A percentile compares a stretch with the other conserved stretches of the same genome.
These are phyloP conservation scores for Huso huso DNA, from an alignment of 2,797 vertebrate species.

Conservation along the genomic window DNA sequence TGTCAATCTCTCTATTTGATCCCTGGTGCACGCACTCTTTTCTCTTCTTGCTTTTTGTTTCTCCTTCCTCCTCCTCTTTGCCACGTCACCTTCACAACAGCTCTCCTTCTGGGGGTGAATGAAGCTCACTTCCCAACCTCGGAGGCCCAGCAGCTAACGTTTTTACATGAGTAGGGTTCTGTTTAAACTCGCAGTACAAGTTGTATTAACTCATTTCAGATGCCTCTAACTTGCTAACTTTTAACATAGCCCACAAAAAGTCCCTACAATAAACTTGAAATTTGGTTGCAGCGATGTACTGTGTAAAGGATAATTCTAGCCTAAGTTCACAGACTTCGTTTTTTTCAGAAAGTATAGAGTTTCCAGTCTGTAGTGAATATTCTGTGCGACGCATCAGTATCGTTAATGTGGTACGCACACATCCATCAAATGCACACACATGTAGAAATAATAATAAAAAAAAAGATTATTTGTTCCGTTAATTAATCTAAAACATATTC, in stretches of 20 bases:
- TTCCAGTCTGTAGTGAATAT: constrained; percentile 7
- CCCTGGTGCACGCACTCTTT: no score
- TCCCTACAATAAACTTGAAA: neutral
- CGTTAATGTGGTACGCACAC: constrained; percentile 32
- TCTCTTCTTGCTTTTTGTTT: no score
- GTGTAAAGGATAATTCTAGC: neutral
- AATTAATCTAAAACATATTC: constrained; percentile 49
- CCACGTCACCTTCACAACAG: no score
- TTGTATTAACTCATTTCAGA: no score
- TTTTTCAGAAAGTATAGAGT: neutral
- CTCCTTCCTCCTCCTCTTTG: no score
- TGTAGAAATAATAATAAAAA: constrained; percentile 31
- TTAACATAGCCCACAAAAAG: neutral
- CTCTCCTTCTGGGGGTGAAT: no score
- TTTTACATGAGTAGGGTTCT: no score
- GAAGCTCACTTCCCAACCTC: no score
- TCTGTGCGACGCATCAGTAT: constrained; percentile 5
- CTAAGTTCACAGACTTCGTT: constrained; percentile 1
- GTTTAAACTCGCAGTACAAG: no score
- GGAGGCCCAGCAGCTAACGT: no score
- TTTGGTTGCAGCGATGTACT: neutral
- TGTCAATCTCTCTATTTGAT: no score
- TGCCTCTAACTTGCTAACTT: neutral
- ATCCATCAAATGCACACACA: constrained; percentile 46
- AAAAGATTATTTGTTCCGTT: constrained; percentile 36